phyloP scores from a whole-genome alignment of 2,888 invertebrate genomes.

The Troides helena region DNA sequence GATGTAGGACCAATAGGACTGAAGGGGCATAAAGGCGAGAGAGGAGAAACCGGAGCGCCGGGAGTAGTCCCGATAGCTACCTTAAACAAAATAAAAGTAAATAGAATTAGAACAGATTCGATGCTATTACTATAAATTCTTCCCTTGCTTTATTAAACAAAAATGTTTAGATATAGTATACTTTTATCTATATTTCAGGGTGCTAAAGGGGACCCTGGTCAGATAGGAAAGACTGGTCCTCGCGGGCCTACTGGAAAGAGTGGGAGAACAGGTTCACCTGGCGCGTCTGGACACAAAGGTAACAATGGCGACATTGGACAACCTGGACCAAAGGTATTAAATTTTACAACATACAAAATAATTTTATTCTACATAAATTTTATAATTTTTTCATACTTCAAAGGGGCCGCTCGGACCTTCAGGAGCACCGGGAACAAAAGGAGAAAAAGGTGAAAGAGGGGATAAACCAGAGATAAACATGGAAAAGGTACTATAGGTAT shows the following conservation, averaged over 20 bases:
- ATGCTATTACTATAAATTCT: too few relatives aligned
- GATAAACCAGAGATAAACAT: conserved; percentile 43
- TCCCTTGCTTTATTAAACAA: background rate
- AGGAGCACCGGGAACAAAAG: conserved; percentile 48
- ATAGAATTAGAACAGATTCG: too few relatives aligned
- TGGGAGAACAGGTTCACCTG: conserved; percentile 54
- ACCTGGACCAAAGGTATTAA: conserved; percentile 36
- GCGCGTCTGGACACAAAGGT: conserved; percentile 74
- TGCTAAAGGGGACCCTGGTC: conserved; percentile 53
- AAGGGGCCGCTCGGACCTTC: conserved; percentile 68
- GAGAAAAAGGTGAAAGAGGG: conserved; percentile 57
- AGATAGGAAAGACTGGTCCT: conserved; percentile 80
- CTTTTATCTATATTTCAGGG: conserved; percentile 32
- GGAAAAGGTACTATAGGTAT: conserved; percentile 44
- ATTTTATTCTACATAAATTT: background rate
- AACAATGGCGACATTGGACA: conserved; percentile 58
- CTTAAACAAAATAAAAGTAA: conserved; percentile 40
- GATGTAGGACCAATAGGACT: conserved; percentile 56
- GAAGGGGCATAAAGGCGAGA: conserved; percentile 82
- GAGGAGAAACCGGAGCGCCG: conserved; percentile 82
- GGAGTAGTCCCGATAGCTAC: conserved; percentile 48
- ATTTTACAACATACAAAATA: conserved; percentile 8
- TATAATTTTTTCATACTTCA: background rate
- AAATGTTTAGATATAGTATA: background rate
- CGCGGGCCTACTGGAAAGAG: conserved; percentile 70